Conservation (phyloP, 2,113 vertebrate species). For the Lates calcarifer region DNA sequence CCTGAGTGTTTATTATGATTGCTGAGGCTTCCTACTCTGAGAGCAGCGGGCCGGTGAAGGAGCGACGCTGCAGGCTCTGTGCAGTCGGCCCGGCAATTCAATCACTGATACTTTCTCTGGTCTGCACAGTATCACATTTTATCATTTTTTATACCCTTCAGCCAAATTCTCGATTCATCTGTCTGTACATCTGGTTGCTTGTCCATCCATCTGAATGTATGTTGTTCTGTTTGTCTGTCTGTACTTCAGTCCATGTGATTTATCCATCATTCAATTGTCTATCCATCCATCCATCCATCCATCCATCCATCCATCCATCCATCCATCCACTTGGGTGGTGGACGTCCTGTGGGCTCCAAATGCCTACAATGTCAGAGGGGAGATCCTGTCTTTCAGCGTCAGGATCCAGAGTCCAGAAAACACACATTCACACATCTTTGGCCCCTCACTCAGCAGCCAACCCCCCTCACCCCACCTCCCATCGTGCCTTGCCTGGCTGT, state of each 20-base stretch:
- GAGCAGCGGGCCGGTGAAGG: conserved; percentile 60
- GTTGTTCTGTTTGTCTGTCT: conserved; percentile 29
- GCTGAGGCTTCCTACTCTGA: conserved; percentile 65
- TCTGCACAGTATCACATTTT: conserved; percentile 22
- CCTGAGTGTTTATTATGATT: conserved; percentile 82
- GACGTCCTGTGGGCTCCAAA: conserved; percentile 66
- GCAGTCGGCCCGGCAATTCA: conserved; percentile 57
- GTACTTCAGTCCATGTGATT: conserved; percentile 37
- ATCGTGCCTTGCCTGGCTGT: conserved; percentile 76
- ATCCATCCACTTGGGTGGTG: conserved; percentile 81
- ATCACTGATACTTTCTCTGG: conserved; percentile 47
- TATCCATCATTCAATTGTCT: background rate
- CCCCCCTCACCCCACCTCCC: conserved; percentile 35
- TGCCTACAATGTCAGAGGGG: conserved; percentile 78
- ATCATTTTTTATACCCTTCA: conserved; percentile 24
- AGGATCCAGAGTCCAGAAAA: conserved; percentile 64
- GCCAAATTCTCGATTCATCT: conserved; percentile 1
- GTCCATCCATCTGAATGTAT: background rate
- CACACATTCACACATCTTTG: conserved; percentile 38
- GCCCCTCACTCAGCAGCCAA: conserved; percentile 65
- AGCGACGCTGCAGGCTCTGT: conserved; percentile 59
- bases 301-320: conserved; percentile 25
- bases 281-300: conserved; percentile 34
- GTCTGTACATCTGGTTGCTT: conserved; percentile 1
- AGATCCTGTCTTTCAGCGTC: conserved; percentile 85